Percentiles rank a stretch among this genome's conserved stretches.
Conservation (phyloP, 1,140 invertebrate genomes). For the Tenebrio molitor region DNA sequence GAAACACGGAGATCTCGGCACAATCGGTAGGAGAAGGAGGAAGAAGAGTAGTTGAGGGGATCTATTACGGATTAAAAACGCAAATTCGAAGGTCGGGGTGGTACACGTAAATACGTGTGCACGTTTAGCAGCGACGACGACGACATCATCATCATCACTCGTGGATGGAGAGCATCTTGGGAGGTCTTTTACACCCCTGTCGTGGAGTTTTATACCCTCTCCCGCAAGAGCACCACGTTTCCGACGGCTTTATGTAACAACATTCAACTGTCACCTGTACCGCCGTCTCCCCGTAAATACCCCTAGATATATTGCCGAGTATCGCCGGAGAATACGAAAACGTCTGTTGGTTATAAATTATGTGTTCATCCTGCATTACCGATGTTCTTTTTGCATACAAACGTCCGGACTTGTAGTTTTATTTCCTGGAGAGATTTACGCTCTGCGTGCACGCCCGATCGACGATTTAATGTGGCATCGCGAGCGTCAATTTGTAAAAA, state of each 20-base stretch:
- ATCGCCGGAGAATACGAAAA: constrained; percentile 45
- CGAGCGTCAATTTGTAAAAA: too few relatives aligned
- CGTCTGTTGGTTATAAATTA: constrained; percentile 46
- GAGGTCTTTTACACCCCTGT: neutral
- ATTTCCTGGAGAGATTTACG: constrained; percentile 31
- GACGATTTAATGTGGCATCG: too few relatives aligned
- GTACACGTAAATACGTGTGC: neutral
- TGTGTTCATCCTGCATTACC: constrained; percentile 45
- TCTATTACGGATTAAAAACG: too few relatives aligned
- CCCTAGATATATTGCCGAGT: constrained; percentile 44
- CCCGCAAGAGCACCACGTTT: constrained; percentile 32
- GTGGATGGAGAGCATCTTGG: neutral
- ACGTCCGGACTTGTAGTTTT: constrained; percentile 31
- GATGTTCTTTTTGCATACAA: constrained; percentile 44
- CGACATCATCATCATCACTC: constrained; percentile 5
- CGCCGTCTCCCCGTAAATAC: constrained; percentile 37
- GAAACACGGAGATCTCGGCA: too few relatives aligned
- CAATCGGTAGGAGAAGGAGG: neutral
- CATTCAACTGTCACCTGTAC: constrained; percentile 46
- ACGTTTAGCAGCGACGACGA: too few relatives aligned
- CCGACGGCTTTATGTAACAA: constrained; percentile 39
- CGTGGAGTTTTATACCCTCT: constrained; percentile 26
- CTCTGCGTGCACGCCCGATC: neutral
- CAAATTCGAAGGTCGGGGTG: neutral
- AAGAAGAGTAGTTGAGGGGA: neutral